These are phyloP conservation scores for Cheilosia pagana DNA, from an alignment of 2,888 invertebrate species.

Conservation along the genomic window DNA sequence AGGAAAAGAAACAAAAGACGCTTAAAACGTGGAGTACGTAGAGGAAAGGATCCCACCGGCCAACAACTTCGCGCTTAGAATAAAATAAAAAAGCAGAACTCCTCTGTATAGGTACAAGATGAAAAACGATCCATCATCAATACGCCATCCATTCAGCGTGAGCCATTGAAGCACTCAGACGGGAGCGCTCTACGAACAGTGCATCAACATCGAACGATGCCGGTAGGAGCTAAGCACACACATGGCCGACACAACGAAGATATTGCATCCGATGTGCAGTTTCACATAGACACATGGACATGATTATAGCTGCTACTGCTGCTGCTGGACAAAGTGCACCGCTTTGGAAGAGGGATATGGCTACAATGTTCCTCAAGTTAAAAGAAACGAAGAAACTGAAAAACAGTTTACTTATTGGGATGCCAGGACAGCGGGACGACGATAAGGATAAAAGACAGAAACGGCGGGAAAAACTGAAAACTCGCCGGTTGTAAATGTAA, in stretches of 20 bases:
- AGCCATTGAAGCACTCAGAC: conserved; percentile 70
- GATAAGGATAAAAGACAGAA: conserved; percentile 7
- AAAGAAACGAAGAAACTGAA: conserved; percentile 28
- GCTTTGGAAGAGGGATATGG: conserved; percentile 62
- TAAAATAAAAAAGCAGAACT: conserved; percentile 41
- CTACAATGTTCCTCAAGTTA: conserved; percentile 64
- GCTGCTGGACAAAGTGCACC: conserved; percentile 70
- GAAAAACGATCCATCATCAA: conserved; percentile 75
- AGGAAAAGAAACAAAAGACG: conserved; percentile 64
- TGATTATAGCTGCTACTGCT: conserved; percentile 33
- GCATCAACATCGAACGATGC: conserved; percentile 56
- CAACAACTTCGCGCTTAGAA: conserved; percentile 14
- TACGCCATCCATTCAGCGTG: conserved; percentile 73
- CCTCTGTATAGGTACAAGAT: conserved; percentile 55
- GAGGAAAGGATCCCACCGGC: conserved; percentile 30
- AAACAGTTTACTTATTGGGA: conserved; percentile 68
- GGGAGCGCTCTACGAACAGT: conserved; percentile 48
- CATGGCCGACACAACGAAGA: conserved; percentile 59
- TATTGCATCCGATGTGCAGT: conserved; percentile 74
- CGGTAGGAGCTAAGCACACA: conserved; percentile 68
- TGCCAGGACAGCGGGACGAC: conserved; percentile 55
- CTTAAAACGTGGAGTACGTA: conserved; percentile 23
- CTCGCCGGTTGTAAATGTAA: conserved; percentile 1
- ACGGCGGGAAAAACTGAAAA: conserved; percentile 12
- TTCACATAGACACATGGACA: conserved; percentile 69